Percentiles rank a stretch among this genome's conserved stretches.
These are phyloP conservation scores for Spizaetus ornatus DNA, from an alignment of 2,113 vertebrate species.

Conservation along the genomic window DNA sequence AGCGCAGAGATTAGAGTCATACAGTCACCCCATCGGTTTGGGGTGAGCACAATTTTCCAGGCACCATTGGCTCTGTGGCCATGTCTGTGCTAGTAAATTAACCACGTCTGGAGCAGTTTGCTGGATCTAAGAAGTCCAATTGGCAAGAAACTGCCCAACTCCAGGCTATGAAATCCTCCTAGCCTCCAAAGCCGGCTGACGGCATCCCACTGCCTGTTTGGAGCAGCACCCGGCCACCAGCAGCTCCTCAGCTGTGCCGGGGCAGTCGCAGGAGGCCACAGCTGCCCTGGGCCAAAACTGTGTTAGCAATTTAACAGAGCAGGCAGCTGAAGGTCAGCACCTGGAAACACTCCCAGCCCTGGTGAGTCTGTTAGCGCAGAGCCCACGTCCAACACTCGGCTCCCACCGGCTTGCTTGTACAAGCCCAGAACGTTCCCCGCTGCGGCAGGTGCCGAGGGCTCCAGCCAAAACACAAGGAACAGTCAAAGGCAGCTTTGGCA, in stretches of 20 bases:
- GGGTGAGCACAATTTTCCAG: neutral
- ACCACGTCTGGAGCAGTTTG: neutral
- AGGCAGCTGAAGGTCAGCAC: neutral
- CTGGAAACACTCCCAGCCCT: neutral
- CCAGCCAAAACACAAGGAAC: neutral
- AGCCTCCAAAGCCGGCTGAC: neutral
- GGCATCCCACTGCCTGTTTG: neutral
- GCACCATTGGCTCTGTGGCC: neutral
- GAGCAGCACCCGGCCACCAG: neutral
- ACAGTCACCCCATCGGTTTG: neutral
- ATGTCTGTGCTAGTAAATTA: neutral
- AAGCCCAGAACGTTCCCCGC: rapidly evolving
- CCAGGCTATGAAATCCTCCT: neutral
- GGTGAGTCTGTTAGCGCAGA: neutral
- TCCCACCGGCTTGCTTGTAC: neutral
- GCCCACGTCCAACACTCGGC: neutral
- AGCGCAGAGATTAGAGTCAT: neutral
- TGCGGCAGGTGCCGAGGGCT: neutral
- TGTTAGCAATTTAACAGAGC: neutral
- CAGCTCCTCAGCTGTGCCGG: neutral
- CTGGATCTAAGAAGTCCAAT: neutral
- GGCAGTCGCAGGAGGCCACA: rapidly evolving
- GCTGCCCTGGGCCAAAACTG: rapidly evolving
- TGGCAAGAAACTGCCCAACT: neutral
- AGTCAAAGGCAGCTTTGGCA: neutral